Base-by-base conservation (phyloP, 2,888 invertebrate species). In the Eristalinus aeneus region DNA sequence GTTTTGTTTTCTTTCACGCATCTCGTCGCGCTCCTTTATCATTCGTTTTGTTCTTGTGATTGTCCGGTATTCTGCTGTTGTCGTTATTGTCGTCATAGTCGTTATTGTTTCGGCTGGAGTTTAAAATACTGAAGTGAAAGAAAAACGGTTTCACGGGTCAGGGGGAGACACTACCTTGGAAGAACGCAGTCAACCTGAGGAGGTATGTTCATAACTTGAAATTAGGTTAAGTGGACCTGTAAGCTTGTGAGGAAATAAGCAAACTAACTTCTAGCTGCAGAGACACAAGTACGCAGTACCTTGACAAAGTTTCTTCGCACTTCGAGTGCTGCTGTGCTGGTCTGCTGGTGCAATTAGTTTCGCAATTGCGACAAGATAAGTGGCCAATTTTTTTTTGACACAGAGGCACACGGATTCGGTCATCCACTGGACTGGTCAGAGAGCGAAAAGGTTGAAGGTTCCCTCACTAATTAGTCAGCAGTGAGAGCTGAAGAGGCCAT, bases 181-280 rank as follows among this genome's bases (percentile, higher is more conserved):
- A 53, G 54, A 69, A 78, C 39, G 39, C 73, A 64, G 68, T 74
- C 58, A 36, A 75, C 23, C 68, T 32, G 39, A 79, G 64, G 71
- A 84, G 84, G 84, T 79, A 61, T 34, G 73, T 75, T 74, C 71
- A 65, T 60, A 69, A 27, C 32, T 74, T 22, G 22, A 65, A 84
- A 75, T 72, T 80, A 36, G 75, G 80, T 84, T 84, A 84, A 84
- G 74, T 71, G 61, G 74, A 61, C 60, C 27, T 27, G 61, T 72
- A 58, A 60, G 46, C 16, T 36, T n/a, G 12, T 10, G 11, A 39
- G 36, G n/a, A 65, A 65, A 58, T 56, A 10, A 56, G 34, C 1
- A 46, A 56, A 56, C 6, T 11, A 56, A 39, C 2, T 60, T 10
- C 61, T 61, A 61, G 27, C 53, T n/a, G 20, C 5, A 27, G 27